These are phyloP conservation scores for Gopherus flavomarginatus DNA, from an alignment of 2,113 vertebrate genomes.

Conservation along the genomic window DNA sequence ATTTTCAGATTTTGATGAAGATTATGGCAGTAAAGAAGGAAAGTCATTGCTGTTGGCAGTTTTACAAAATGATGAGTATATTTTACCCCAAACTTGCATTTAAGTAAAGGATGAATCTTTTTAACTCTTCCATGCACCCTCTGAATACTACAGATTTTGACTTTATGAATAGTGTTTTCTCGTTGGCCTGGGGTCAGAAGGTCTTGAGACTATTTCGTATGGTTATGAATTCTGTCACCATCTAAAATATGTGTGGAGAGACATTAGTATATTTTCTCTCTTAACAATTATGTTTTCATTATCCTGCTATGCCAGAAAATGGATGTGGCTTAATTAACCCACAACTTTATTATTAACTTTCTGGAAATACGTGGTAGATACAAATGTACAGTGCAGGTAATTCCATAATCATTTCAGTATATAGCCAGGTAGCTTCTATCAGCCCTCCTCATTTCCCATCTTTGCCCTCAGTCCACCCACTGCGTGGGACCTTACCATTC, in stretches of 20 bases:
- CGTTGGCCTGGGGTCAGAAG: slow-evolving; percentile 18
- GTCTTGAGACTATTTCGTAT: slow-evolving; percentile 7
- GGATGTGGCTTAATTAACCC: neutral
- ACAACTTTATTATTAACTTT: neutral
- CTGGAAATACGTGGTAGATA: neutral
- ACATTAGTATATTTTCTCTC: neutral
- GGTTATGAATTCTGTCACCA: neutral
- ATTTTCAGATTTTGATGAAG: slow-evolving; percentile 63
- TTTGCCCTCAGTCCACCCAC: neutral
- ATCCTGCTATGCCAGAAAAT: neutral
- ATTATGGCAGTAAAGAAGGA: slow-evolving; percentile 44
- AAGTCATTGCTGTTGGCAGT: slow-evolving; percentile 54
- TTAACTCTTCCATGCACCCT: neutral
- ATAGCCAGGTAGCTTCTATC: neutral
- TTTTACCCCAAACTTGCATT: slow-evolving; percentile 25
- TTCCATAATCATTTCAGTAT: neutral
- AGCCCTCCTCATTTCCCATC: neutral
- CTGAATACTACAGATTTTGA: slow-evolving; percentile 51
- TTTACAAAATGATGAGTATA: slow-evolving; percentile 42
- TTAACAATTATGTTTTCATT: neutral
- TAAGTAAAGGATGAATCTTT: slow-evolving; percentile 4
- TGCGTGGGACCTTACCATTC: neutral
- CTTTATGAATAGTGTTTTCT: slow-evolving; percentile 59
- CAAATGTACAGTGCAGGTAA: neutral
- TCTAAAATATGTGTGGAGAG: neutral